Conservation (phyloP, 2,797 vertebrate genomes). For the Danio kyathit region DNA sequence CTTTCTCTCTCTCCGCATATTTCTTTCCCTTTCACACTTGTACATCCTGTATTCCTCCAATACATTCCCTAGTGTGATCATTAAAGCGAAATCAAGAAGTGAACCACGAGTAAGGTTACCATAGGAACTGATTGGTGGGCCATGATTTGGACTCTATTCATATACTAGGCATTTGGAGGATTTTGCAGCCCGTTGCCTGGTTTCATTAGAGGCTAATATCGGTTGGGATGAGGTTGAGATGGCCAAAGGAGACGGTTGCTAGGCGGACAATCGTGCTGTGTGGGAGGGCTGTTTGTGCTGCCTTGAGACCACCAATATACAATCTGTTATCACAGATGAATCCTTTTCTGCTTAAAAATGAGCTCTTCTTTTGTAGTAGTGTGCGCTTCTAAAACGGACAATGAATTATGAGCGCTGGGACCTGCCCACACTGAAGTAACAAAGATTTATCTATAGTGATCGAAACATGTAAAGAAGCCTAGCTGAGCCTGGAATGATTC, state of each 20-base stretch:
- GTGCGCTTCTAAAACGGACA: neutral
- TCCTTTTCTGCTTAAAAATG: neutral
- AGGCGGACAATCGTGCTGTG: slow-evolving; percentile 10
- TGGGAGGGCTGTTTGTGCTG: slow-evolving; percentile 27
- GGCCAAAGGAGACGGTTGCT: slow-evolving; percentile 18
- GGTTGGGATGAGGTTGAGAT: neutral
- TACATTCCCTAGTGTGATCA: slow-evolving; percentile 60
- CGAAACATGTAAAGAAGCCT: slow-evolving; percentile 17
- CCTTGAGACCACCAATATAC: slow-evolving; percentile 20
- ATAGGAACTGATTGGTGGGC: slow-evolving; percentile 58
- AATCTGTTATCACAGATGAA: slow-evolving; percentile 17
- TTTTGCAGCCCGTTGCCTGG: slow-evolving; percentile 35
- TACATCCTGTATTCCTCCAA: slow-evolving; percentile 46
- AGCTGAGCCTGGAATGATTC: neutral
- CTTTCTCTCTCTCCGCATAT: neutral
- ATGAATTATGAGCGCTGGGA: slow-evolving; percentile 20
- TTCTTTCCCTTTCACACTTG: slow-evolving; percentile 15
- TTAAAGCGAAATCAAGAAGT: slow-evolving; percentile 58
- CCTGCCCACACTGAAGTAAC: slow-evolving; percentile 13
- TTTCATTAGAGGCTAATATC: slow-evolving; percentile 48
- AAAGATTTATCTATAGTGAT: slow-evolving; percentile 33
- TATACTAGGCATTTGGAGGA: slow-evolving; percentile 41
- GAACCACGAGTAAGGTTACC: slow-evolving; percentile 53
- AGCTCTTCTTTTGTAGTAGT: neutral
- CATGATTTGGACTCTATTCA: slow-evolving; percentile 47